These are phyloP conservation scores for Trachymyrmex septentrionalis DNA, from an alignment of 1,140 invertebrate genomes.

Conservation along the genomic window DNA sequence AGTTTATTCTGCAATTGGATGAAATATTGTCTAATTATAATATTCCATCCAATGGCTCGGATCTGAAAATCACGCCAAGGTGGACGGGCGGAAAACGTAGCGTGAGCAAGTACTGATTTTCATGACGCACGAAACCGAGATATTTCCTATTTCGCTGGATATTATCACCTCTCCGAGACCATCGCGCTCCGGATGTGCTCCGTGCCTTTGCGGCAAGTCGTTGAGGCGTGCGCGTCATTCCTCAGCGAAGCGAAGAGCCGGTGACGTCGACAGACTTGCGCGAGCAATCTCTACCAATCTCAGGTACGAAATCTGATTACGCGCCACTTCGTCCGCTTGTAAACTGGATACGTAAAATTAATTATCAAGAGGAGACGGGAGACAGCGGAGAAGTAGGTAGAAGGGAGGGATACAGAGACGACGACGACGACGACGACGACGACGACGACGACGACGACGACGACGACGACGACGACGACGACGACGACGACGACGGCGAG, in stretches of 20 bases:
- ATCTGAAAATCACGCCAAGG: not conserved
- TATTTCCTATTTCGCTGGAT: conserved; percentile 49
- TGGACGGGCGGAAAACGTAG: conserved; percentile 1
- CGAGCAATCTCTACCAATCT: conserved; percentile 84
- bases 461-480: conserved; percentile 48
- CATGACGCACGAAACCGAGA: conserved; percentile 7
- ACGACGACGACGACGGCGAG: conserved; percentile 20
- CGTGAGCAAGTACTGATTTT: conserved; percentile 45
- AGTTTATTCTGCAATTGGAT: not conserved
- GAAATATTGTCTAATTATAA: not conserved
- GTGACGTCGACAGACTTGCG: conserved; percentile 62
- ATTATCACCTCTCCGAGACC: conserved; percentile 41
- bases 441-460: conserved; percentile 15
- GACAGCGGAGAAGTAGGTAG: conserved; percentile 17
- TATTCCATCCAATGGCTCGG: not conserved
- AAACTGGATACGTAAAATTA: conserved; percentile 86
- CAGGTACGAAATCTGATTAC: conserved; percentile 83
- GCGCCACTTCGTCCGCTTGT: conserved; percentile 80
- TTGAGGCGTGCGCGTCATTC: conserved; percentile 47
- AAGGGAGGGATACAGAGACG: conserved; percentile 24
- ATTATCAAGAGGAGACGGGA: conserved; percentile 79
- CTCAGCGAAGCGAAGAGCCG: conserved; percentile 37
- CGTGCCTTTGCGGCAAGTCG: conserved; percentile 52
- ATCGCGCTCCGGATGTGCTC: conserved; percentile 26
- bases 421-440: conserved; percentile 59